Percentiles rank a stretch among this genome's conserved stretches.
phyloP scores from a whole-genome alignment of 2,888 invertebrate species.

The Phytoseiulus persimilis region DNA sequence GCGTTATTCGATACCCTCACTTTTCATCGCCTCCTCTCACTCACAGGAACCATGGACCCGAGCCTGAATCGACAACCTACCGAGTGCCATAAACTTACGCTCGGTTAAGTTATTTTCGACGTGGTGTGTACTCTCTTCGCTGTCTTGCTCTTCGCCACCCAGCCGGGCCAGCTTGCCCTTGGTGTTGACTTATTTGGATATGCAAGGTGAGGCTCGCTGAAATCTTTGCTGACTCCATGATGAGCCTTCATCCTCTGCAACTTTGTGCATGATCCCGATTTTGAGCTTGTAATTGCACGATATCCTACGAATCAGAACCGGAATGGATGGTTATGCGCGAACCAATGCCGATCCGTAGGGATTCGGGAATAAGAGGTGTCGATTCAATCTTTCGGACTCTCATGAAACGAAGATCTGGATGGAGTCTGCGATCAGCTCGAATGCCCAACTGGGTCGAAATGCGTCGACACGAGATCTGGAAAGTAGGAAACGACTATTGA shows the following conservation, averaged over 20 bases:
- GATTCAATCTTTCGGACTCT: too few species aligned
- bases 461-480: neutral
- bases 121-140: neutral
- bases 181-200: neutral
- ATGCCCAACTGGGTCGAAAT: neutral
- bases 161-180: neutral
- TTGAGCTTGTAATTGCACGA: too few species aligned
- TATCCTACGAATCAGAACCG: too few species aligned
- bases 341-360: too few species aligned
- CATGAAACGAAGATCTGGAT: neutral
- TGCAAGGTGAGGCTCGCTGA: neutral
- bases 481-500: neutral
- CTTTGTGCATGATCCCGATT: too few species aligned
- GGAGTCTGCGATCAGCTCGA: neutral
- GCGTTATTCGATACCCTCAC: too few species aligned
- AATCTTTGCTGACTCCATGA: too few species aligned
- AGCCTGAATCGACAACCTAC: neutral
- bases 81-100: neutral
- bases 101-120: neutral
- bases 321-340: too few species aligned
- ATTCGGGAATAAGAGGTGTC: too few species aligned
- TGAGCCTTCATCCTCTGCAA: too few species aligned
- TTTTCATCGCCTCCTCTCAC: neutral
- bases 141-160: neutral
- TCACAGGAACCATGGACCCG: neutral